A percentile compares a stretch with the other conserved stretches of the same genome.
Evolutionary conservation across 2,797 vertebrate genomes (phyloP).

Genomic region (Tachyglossus aculeatus): DNA sequence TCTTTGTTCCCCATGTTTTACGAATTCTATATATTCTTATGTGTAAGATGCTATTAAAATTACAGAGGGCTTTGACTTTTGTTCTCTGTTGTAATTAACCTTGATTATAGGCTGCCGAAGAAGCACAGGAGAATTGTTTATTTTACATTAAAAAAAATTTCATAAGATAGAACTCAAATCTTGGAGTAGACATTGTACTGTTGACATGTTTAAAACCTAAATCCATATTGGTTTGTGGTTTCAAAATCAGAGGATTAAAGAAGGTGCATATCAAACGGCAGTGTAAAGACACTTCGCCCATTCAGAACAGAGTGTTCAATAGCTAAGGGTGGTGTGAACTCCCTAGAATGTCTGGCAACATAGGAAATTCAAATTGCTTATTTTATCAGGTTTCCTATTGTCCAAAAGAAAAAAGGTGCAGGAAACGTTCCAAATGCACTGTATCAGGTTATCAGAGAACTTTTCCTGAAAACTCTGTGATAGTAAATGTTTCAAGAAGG

Average conservation of each 20-base stretch:
- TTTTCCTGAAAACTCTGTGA: conserved; percentile 28
- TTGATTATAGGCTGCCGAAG: conserved; percentile 54
- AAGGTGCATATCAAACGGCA: too few relatives aligned
- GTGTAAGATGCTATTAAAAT: conserved; percentile 59
- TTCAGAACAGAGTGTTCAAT: conserved; percentile 1
- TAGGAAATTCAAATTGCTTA: background rate
- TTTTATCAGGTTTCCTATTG: conserved; percentile 18
- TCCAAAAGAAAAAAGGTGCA: conserved; percentile 21
- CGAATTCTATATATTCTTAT: conserved; percentile 55
- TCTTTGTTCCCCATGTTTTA: conserved; percentile 51
- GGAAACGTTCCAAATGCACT: conserved; percentile 6
- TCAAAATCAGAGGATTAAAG: conserved; percentile 14
- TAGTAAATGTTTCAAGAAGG: conserved; percentile 41
- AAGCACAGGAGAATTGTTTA: conserved; percentile 42
- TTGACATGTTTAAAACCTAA: conserved; percentile 28
- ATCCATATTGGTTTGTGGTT: conserved; percentile 18
- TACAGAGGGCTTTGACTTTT: conserved; percentile 55
- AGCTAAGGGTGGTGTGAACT: background rate
- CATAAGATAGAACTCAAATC: conserved; percentile 15
- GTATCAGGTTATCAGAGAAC: conserved; percentile 10
- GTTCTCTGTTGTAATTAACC: conserved; percentile 56
- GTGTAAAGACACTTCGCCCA: background rate
- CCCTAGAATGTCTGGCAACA: conserved; percentile 4
- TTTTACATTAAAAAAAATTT: conserved; percentile 41
- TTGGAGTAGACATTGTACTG: conserved; percentile 19